Conservation (phyloP, 2,888 invertebrate species). For the Diloba caeruleocephala region DNA sequence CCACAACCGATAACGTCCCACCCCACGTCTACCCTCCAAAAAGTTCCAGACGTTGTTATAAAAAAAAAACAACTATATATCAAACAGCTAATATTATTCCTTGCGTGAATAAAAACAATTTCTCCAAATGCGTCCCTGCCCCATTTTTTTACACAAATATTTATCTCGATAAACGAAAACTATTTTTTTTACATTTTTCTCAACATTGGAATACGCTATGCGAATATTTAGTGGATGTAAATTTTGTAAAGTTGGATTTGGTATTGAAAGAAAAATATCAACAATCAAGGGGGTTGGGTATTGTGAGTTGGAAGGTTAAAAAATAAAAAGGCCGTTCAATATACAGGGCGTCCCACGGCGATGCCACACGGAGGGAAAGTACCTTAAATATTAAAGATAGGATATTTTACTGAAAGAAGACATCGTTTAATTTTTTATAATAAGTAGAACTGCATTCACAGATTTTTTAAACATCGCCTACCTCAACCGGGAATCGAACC, state of each 20-base stretch:
- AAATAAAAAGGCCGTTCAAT: too few species aligned
- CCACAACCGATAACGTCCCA: constrained; percentile 11
- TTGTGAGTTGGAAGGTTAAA: constrained; percentile 3
- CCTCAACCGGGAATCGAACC: too few species aligned
- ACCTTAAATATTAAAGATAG: too few species aligned
- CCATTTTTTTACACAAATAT: constrained; percentile 14
- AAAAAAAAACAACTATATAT: constrained; percentile 9
- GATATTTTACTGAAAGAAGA: too few species aligned
- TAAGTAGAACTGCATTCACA: too few species aligned
- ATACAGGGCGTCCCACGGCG: too few species aligned
- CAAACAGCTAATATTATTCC: constrained; percentile 7
- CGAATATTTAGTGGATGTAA: constrained; percentile 39
- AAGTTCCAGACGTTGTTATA: not conserved
- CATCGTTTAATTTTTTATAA: too few species aligned
- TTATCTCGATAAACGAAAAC: constrained; percentile 15
- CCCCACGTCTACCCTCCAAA: constrained; percentile 1
- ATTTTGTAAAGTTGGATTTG: constrained; percentile 27
- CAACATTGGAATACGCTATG: constrained; percentile 8
- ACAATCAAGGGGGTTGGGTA: constrained; percentile 14
- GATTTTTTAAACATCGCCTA: too few species aligned
- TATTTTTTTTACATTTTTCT: constrained; percentile 7
- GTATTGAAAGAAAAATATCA: constrained; percentile 39
- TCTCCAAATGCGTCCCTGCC: constrained; percentile 13
- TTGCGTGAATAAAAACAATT: constrained; percentile 28
- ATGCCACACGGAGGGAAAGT: too few species aligned